A percentile compares a stretch with the other conserved stretches of the same genome.
Evolutionary conservation across 2,888 invertebrate genomes (phyloP).

Genomic region (Agonopterix arenella): DNA sequence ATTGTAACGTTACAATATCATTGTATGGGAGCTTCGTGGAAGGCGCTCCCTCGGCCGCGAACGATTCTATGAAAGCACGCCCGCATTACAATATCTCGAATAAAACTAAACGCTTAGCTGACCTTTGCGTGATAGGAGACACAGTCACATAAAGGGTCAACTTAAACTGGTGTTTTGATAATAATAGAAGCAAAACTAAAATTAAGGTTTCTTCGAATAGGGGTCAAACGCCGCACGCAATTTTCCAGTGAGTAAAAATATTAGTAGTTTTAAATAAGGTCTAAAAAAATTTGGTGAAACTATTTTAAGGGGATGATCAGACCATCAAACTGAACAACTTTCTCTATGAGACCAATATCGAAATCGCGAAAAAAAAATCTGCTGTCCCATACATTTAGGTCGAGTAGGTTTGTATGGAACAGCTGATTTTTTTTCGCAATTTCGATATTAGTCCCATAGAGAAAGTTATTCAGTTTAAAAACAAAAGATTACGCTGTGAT

Average conservation of each 20-base stretch:
- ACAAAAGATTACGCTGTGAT: too few relatives aligned
- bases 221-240: constrained; percentile 10
- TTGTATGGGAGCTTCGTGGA: constrained; percentile 8
- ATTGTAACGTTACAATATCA: not conserved
- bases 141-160: not conserved
- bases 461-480: too few relatives aligned
- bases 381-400: too few relatives aligned
- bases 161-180: not conserved
- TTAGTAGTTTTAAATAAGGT: too few relatives aligned
- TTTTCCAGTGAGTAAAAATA: not conserved
- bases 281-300: too few relatives aligned
- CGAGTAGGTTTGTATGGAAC: too few relatives aligned
- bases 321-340: too few relatives aligned
- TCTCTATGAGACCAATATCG: too few relatives aligned
- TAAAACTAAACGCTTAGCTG: not conserved
- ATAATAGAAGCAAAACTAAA: constrained; percentile 5
- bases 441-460: too few relatives aligned
- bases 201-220: constrained; percentile 9
- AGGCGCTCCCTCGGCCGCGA: constrained; percentile 8
- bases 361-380: too few relatives aligned
- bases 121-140: not conserved
- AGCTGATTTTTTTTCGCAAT: too few relatives aligned
- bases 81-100: constrained; percentile 1
- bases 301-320: too few relatives aligned
- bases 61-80: constrained; percentile 8